Evolutionary conservation across 1,140 invertebrate species (phyloP), one percentile per base, ranked within the genome.

Genomic region (Calephelis virginiensis): DNA sequence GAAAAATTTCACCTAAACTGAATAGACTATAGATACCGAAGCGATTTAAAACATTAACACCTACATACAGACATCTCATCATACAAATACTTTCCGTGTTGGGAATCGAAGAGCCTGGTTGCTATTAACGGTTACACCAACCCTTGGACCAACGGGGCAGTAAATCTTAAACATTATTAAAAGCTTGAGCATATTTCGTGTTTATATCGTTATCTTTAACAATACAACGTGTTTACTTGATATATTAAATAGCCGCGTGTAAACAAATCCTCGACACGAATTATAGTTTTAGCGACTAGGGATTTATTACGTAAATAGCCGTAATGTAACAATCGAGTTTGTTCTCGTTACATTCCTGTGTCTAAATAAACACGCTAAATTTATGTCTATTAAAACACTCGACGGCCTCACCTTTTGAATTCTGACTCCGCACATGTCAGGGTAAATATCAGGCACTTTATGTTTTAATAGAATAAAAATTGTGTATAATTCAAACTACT

Each of bases 251-350:
- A n/a, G 13, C n/a, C 48, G 48, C 48, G 48, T 49, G 28, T 13
- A 49, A 49, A 8, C 8, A 49, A 49, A 8, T 10, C 48, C 11
- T 28, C 28, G 28, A 28, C 28, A 28, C 48, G 7, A 49, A 49
- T 49, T 49, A 49, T 49, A 13, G n/a, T 50, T 50, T 50, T 50
- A 13, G 48, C 14, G 48, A 14, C 48, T 50, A 13, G 48, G 48
- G 48, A 6, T 50, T 50, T 50, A 50, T 50, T 14, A 50, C 48
- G 13, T 14, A 13, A 14, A 13, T 13, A 50, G 14, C 14, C 7
- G 48, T 50, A 50, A 50, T 50, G 48, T 50, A 50, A n/a, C n/a
- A 14, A 50, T n/a, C 14, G n/a, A 13, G 48, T 50, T 50, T 50
- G 13, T 50, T 50, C 14, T 14, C 48, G 14, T 50, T 50, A 9